phyloP scores from a whole-genome alignment of 2,113 vertebrate species.

The Thinocorus orbignyianus region DNA sequence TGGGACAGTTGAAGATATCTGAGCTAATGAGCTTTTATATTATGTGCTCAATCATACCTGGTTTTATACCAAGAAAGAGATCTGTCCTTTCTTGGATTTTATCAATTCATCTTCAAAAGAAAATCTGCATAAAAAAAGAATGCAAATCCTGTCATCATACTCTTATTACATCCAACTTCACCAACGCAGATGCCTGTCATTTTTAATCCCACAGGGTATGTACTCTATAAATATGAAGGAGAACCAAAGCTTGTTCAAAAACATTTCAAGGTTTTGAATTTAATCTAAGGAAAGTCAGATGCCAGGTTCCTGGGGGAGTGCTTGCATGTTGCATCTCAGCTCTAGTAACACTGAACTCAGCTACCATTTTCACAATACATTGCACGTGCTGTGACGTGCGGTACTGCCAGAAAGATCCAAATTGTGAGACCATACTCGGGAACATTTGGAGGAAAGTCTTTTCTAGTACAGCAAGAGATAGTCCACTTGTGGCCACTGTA shows the following conservation, averaged over 20 bases:
- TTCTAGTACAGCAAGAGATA: neutral
- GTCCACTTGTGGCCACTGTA: neutral
- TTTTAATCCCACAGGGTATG: neutral
- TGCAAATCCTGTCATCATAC: neutral
- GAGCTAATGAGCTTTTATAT: slow-evolving; percentile 21
- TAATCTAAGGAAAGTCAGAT: neutral
- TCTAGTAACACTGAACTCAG: neutral
- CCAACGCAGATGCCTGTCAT: neutral
- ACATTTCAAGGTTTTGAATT: neutral
- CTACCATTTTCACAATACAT: neutral
- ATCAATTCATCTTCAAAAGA: neutral
- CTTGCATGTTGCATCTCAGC: neutral
- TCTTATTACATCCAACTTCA: neutral
- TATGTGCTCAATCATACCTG: neutral
- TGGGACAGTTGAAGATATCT: neutral
- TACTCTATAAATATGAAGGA: neutral
- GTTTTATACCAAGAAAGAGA: neutral
- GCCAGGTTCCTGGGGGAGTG: neutral
- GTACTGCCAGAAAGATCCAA: neutral
- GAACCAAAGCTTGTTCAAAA: neutral
- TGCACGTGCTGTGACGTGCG: neutral
- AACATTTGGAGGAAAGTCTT: neutral
- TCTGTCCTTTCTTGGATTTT: neutral
- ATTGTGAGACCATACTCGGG: neutral
- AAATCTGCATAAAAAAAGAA: neutral